Base-by-base conservation (phyloP, 2,888 invertebrate species). In the Bugula neritina region DNA sequence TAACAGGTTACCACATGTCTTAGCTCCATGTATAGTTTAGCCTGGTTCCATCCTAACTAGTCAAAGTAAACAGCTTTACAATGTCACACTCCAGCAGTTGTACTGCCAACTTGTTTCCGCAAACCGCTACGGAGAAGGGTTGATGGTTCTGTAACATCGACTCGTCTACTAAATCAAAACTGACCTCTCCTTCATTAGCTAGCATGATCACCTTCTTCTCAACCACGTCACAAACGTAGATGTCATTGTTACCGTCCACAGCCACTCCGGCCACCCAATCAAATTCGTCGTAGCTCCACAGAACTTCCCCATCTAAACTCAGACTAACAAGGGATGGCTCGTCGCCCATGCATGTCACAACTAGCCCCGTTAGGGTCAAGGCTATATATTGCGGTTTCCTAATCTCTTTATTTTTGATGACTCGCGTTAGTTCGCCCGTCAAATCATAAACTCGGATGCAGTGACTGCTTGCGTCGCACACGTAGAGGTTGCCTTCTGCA, bases 351-450 rank as follows among this genome's bases (percentile, higher is more conserved):
- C 55, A 55, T 3, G 55, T 55, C 13, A 55, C 55, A 5, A 55
- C 55, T 5, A 55, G 25, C 21, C 55, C 55, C 55, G 21, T 55
- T 13, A 17, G 21, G 3, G 55, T 55, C 3, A 13, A 23, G 23
- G 55, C 55, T 55, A 55, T 55, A n/a, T 55, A 55, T 23, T 55
- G 55, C 5, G 55, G 55, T 25, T 23, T 55, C n/a, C n/a, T 55
- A 17, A 55, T 55, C 55, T 55, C 55, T 13, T n/a, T 55, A 23
- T 55, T 17, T 23, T n/a, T 55, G 5, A 55, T 55, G 5, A 55
- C 55, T 23, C 25, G 5, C 3, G n/a, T 23, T 5, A 55, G 55
- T 10, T 55, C 55, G 55, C 55, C 55, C 5, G 55, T 55, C n/a
- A 25, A 5, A 5, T 55, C 55, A 25, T 55, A 55, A 5, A 55